Evolutionary conservation across 2,888 invertebrate genomes (phyloP).

Genomic region (Polydesmus complanatus): DNA sequence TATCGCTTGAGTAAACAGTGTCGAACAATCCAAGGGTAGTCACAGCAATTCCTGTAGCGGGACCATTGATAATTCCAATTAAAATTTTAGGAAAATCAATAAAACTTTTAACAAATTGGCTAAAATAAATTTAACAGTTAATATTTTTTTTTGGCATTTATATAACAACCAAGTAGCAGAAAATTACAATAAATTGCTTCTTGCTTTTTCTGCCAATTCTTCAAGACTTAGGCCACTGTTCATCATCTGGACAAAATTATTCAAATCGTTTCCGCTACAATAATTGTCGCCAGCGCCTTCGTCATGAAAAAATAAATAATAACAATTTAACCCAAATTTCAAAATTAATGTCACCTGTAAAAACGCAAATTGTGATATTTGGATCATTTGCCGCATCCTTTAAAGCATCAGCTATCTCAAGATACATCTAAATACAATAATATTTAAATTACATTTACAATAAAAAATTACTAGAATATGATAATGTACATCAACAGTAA

Average conservation of each 20-base stretch:
- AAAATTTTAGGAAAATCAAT: constrained; percentile 79
- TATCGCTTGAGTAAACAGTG: constrained; percentile 72
- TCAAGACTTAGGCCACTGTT: neutral
- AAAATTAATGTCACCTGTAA: constrained; percentile 42
- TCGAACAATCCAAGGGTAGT: constrained; percentile 77
- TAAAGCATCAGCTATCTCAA: constrained; percentile 46
- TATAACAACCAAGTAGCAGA: constrained; percentile 12
- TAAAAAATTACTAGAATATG: neutral
- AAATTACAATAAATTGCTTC: constrained; percentile 10
- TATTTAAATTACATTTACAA: neutral
- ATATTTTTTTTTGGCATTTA: neutral
- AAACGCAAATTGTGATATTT: constrained; percentile 49
- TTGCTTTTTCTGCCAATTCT: constrained; percentile 3
- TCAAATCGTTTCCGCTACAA: constrained; percentile 68
- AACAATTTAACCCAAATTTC: neutral
- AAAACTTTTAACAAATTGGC: constrained; percentile 55
- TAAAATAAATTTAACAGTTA: constrained; percentile 23
- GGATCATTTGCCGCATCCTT: constrained; percentile 53
- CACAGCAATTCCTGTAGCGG: constrained; percentile 78
- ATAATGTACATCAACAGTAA: constrained; percentile 2
- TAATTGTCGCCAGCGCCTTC: constrained; percentile 61
- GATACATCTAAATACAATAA: constrained; percentile 45
- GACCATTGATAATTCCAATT: constrained; percentile 81
- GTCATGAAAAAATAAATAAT: no score
- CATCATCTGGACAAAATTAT: constrained; percentile 33